Percentiles rank a stretch among this genome's conserved stretches.
Conservation (phyloP, 2,797 vertebrate genomes). For the Bryconaethiops microstoma region DNA sequence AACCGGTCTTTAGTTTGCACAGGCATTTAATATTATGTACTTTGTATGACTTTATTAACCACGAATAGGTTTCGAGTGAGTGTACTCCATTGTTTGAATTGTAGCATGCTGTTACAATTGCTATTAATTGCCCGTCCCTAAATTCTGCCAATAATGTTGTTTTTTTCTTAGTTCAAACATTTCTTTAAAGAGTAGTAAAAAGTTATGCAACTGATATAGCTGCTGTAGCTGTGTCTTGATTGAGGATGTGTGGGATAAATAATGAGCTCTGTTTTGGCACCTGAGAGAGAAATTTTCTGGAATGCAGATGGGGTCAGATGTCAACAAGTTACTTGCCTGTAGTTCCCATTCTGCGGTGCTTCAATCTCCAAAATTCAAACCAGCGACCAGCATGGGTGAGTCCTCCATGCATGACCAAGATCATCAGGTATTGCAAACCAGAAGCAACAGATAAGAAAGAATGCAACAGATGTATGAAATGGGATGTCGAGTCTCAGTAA, state of each 20-base stretch:
- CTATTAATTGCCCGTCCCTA: neutral
- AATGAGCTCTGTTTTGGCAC: neutral
- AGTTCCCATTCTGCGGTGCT: neutral
- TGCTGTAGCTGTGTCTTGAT: neutral
- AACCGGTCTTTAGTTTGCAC: slow-evolving; percentile 14
- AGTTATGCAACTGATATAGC: neutral
- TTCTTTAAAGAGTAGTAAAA: neutral
- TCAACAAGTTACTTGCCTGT: neutral
- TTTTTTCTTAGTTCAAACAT: neutral
- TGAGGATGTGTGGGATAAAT: neutral
- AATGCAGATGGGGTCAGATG: neutral
- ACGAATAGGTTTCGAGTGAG: slow-evolving; percentile 18
- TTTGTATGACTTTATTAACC: neutral
- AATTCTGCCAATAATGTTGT: neutral
- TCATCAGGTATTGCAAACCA: neutral
- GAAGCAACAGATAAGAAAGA: neutral
- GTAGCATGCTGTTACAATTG: slow-evolving; percentile 8
- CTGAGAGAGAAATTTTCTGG: neutral
- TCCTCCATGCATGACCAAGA: neutral
- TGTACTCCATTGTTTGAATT: slow-evolving; percentile 27
- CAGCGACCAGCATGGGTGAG: neutral
- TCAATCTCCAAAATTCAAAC: neutral
- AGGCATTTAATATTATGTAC: neutral
- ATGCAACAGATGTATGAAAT: neutral
- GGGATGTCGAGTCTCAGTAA: neutral